Evolutionary conservation across 2,797 vertebrate genomes (phyloP).

Genomic region (Clarias fuscus): DNA sequence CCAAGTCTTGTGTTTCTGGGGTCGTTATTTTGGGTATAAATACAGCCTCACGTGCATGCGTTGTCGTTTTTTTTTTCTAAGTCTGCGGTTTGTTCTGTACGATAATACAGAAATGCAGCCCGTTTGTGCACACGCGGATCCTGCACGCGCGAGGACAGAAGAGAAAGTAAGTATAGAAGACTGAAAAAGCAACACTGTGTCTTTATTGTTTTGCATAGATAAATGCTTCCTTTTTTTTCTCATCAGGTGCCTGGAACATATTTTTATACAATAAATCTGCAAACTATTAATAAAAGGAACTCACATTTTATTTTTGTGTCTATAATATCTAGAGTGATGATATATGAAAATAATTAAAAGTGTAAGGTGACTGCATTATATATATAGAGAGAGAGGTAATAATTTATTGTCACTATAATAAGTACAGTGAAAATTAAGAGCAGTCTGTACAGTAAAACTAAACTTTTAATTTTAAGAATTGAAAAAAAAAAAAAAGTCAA

Average conservation of each 20-base stretch:
- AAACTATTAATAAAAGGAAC: background rate
- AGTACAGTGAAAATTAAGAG: no score
- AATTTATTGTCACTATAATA: no score
- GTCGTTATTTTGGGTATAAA: constrained; percentile 26
- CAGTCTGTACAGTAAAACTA: no score
- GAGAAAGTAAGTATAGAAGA: constrained; percentile 15
- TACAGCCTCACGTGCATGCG: background rate
- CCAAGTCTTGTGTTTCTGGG: background rate
- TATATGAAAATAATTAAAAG: no score
- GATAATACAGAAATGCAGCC: background rate
- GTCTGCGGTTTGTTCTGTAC: background rate
- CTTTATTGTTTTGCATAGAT: background rate
- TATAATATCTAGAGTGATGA: no score
- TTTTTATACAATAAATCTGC: background rate
- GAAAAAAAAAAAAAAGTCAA: no score
- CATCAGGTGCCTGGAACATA: background rate
- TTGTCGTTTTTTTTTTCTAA: no score
- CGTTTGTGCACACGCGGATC: background rate
- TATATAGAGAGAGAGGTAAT: no score
- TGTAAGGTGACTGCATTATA: no score
- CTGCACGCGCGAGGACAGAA: background rate
- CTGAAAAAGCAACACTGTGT: background rate
- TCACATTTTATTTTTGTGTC: no score
- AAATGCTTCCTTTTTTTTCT: background rate
- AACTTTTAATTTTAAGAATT: no score